Evolutionary conservation across 2,797 vertebrate genomes (phyloP).

Genomic region (Gobio occitaniae): DNA sequence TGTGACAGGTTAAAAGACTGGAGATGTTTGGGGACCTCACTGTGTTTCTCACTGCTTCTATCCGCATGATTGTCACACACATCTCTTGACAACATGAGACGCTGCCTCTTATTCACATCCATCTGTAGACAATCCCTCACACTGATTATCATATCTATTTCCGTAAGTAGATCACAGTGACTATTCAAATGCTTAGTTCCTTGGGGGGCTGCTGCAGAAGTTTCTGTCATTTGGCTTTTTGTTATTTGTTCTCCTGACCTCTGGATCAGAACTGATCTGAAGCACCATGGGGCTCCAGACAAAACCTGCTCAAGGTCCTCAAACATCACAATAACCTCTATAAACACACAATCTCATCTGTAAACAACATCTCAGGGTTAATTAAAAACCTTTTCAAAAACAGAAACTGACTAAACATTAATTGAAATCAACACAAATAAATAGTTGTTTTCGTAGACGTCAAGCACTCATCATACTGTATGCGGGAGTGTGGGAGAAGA

Average conservation of each 20-base stretch:
- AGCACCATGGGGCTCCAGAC: not conserved
- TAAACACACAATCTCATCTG: conserved; percentile 23
- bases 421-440: not conserved
- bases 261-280: not conserved
- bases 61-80: conserved; percentile 61
- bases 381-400: conserved; percentile 27
- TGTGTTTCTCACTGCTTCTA: conserved; percentile 42
- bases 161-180: not conserved
- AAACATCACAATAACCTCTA: not conserved
- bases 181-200: conserved; percentile 6
- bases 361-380: conserved; percentile 42
- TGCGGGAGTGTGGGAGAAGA: not conserved
- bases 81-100: conserved; percentile 28
- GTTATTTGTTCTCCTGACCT: conserved; percentile 12
- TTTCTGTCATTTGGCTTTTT: conserved; percentile 25
- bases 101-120: conserved; percentile 49
- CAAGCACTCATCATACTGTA: not conserved
- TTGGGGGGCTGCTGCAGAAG: conserved; percentile 1
- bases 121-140: conserved; percentile 26
- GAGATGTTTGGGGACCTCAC: conserved; percentile 52
- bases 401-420: not conserved
- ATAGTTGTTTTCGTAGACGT: not conserved
- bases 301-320: not conserved
- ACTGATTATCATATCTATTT: conserved; percentile 38
- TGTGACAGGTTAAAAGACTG: conserved; percentile 71